Evolutionary conservation across 2,888 invertebrate genomes (phyloP).

Genomic region (Serripes groenlandicus): DNA sequence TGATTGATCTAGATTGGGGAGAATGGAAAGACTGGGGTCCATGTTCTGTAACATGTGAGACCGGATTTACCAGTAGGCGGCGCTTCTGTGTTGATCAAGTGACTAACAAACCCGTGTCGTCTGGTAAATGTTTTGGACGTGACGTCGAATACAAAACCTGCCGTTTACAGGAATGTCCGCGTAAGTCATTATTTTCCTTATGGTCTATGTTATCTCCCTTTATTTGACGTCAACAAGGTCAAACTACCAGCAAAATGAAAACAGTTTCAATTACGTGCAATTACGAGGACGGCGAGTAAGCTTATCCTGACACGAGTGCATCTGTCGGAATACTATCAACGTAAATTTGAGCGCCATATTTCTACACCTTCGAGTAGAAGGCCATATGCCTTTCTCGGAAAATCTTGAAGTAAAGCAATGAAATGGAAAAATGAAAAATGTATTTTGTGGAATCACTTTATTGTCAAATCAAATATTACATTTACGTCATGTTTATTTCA

Average conservation of each 20-base stretch:
- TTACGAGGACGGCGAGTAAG: too few species aligned
- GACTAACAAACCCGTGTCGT: conserved; percentile 54
- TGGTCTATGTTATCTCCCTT: background rate
- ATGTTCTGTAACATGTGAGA: conserved; percentile 78
- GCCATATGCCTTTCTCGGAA: too few species aligned
- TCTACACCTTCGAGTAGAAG: too few species aligned
- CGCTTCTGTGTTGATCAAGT: conserved; percentile 73
- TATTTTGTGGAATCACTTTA: too few species aligned
- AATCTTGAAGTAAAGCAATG: too few species aligned
- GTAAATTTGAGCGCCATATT: too few species aligned
- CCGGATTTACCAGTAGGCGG: conserved; percentile 73
- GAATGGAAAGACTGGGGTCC: conserved; percentile 78
- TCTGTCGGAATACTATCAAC: too few species aligned
- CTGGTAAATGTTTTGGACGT: conserved; percentile 75
- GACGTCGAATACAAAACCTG: conserved; percentile 77
- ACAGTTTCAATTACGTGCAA: too few species aligned
- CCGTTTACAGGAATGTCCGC: conserved; percentile 73
- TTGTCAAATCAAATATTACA: too few species aligned
- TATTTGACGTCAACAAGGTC: background rate
- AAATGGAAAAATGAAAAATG: too few species aligned
- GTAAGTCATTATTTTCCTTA: conserved; percentile 64
- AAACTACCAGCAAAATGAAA: too few species aligned
- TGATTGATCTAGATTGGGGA: conserved; percentile 72
- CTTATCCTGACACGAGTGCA: too few species aligned
- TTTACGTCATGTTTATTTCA: conserved; percentile 59